Conservation (phyloP, 2,113 vertebrate genomes). For the Arizona elegans region DNA sequence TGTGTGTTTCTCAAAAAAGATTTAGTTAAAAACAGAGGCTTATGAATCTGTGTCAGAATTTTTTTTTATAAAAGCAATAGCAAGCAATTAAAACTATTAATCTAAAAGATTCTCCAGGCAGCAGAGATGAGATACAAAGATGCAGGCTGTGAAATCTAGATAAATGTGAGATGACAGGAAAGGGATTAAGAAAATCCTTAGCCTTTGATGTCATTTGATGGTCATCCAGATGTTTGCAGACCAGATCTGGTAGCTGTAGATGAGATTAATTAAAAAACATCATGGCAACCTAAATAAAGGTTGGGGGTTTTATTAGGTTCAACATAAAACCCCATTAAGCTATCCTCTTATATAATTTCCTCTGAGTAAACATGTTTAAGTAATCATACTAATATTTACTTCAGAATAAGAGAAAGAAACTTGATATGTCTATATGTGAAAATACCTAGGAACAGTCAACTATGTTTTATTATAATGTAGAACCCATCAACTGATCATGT, state of each 20-base stretch:
- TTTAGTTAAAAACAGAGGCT: background rate
- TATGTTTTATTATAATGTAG: background rate
- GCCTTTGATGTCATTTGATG: background rate
- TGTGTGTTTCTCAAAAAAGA: background rate
- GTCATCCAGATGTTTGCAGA: background rate
- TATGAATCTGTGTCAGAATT: background rate
- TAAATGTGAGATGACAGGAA: background rate
- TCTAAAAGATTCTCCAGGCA: background rate
- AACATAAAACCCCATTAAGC: background rate
- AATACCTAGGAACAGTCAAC: background rate
- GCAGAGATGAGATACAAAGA: background rate
- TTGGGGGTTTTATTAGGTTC: background rate
- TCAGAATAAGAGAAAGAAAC: background rate
- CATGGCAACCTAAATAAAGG: background rate
- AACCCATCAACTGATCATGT: background rate
- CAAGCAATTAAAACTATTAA: background rate
- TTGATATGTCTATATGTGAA: background rate
- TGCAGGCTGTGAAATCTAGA: background rate
- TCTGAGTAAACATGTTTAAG: background rate
- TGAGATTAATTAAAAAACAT: background rate
- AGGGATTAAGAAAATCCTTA: background rate
- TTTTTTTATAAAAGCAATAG: background rate
- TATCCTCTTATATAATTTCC: background rate
- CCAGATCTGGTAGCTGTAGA: background rate
- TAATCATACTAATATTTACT: background rate